A percentile compares a stretch with the other conserved stretches of the same genome.
phyloP scores from a whole-genome alignment of 1,140 invertebrate species.

The Microplitis demolitor region DNA sequence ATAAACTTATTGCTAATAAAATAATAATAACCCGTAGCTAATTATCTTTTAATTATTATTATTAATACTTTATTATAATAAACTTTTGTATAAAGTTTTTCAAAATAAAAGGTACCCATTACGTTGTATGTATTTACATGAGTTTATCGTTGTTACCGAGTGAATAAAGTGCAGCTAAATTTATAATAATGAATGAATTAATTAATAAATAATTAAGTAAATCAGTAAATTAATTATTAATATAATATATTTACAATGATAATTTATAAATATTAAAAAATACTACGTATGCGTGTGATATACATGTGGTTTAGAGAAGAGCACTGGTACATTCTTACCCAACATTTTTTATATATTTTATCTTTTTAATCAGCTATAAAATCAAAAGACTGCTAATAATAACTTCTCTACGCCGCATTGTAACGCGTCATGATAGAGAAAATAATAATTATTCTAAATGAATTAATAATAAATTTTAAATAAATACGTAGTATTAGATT shows the following conservation, averaged over 20 bases:
- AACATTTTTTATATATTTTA: conserved; percentile 26
- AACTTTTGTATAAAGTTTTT: conserved; percentile 1
- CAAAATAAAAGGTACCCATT: conserved; percentile 22
- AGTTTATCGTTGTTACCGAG: conserved; percentile 28
- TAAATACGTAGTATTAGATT: not conserved
- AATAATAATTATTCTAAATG: conserved; percentile 5
- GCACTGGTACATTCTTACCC: conserved; percentile 1
- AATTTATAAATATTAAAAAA: not conserved
- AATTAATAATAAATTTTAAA: not conserved
- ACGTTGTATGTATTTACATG: conserved; percentile 22
- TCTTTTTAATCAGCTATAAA: conserved; percentile 19
- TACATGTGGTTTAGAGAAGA: conserved; percentile 24
- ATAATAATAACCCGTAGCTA: not conserved
- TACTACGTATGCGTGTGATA: conserved; percentile 25
- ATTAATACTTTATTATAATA: not conserved
- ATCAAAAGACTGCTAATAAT: conserved; percentile 30
- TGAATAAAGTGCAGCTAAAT: conserved; percentile 1
- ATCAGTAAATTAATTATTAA: not conserved
- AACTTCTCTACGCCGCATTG: conserved; percentile 28
- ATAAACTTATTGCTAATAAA: conserved; percentile 7
- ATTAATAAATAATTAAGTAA: not conserved
- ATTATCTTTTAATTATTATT: not conserved
- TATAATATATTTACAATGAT: too few species aligned
- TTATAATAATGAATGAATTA: not conserved
- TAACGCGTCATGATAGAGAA: conserved; percentile 25